Evolutionary conservation across 1,140 invertebrate species (phyloP), one percentile per base, ranked within the genome.

Genomic region (Sycophaga agraensis): DNA sequence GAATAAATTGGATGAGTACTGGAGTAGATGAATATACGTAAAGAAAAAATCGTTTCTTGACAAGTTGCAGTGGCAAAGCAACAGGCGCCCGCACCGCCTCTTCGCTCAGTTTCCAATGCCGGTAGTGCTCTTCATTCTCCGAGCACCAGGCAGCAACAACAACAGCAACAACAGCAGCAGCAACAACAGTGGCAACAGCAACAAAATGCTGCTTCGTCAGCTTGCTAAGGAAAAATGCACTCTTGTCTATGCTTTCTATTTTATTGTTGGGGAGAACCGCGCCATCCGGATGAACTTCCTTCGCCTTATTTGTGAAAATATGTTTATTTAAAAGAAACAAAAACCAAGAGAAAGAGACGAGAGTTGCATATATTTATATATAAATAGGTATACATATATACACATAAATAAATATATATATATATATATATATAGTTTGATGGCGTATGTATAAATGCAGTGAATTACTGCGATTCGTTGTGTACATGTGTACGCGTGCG

Each of bases 51-150:
- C 39, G 40, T 51, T 37, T 63, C 51, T 74, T 68, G 46, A 68
- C 68, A 75, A 71, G 73, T 77, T 76, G 61, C 75, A 78, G 76
- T 73, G 46, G 74, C 76, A 48, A 79, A 79, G 53, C 77, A 79
- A 67, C 77, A 77, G 66, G 77, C 77, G 63, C 77, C 77, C 54
- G 69, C 72, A 59, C 77, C 77, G 59, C 77, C 77, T 24, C 64
- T 67, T 40, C 72, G 74, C 65, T 59, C 73, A 21, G 68, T 72
- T 55, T 70, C 76, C 61, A 70, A 65, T 50, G 68, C 73, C 17
- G 72, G 66, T 59, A 68, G 71, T 46, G 68, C 74, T 65, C 66
- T 71, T 62, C 69, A 70, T 28, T 45, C 43, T 8, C 8, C 26
- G 9, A 16, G 19, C 2, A 8, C 16, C 6, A 49, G 35, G 21